These are phyloP conservation scores for Branchellion lobata DNA, from an alignment of 2,888 invertebrate species.

Conservation along the genomic window DNA sequence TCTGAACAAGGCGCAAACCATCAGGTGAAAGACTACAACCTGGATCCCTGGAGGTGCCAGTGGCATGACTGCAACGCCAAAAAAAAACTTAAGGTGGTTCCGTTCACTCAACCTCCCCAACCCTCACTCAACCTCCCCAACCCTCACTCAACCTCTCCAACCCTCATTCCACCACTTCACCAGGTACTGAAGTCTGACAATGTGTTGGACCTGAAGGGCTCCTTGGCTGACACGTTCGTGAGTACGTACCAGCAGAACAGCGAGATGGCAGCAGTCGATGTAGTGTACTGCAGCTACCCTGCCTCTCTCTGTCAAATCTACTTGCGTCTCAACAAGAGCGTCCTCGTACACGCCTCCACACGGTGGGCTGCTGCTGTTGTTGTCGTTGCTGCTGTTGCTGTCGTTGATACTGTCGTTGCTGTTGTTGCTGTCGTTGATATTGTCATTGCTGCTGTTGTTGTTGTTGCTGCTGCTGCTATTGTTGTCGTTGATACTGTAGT, in stretches of 20 bases:
- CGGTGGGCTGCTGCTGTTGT: slow-evolving; percentile 1
- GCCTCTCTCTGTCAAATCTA: slow-evolving; percentile 47
- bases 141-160: slow-evolving; percentile 35
- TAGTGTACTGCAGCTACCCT: slow-evolving; percentile 44
- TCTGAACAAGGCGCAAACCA: too few relatives aligned
- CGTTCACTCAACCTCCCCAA: too few relatives aligned
- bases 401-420: background rate
- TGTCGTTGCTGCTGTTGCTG: background rate
- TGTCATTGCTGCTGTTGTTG: too few relatives aligned
- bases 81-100: background rate
- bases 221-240: slow-evolving; percentile 25
- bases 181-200: slow-evolving; percentile 41
- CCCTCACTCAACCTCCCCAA: too few relatives aligned
- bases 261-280: slow-evolving; percentile 44
- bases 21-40: slow-evolving; percentile 25
- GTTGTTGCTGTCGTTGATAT: background rate
- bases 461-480: too few relatives aligned
- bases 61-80: slow-evolving; percentile 39
- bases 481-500: too few relatives aligned
- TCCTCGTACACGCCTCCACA: slow-evolving; percentile 40
- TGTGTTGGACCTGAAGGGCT: background rate
- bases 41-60: slow-evolving; percentile 34
- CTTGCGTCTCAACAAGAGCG: slow-evolving; percentile 46
- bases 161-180: too few relatives aligned
- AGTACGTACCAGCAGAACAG: slow-evolving; percentile 42